Evolutionary conservation across 2,113 vertebrate species (phyloP).

Genomic region (Smithornis capensis): DNA sequence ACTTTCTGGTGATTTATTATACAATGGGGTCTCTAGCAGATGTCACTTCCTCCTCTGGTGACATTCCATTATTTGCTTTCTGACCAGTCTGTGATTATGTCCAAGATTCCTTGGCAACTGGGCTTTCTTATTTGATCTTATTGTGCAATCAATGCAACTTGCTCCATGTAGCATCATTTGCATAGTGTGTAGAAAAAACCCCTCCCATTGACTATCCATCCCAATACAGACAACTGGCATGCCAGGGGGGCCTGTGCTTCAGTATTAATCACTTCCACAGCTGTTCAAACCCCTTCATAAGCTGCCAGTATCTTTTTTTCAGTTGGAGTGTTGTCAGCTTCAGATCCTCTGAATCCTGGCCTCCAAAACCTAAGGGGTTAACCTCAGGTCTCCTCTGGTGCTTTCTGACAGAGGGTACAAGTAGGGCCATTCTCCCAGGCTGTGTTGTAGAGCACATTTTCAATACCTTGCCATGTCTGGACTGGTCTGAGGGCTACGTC

Average conservation of each 20-base stretch:
- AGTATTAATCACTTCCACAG: neutral
- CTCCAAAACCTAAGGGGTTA: neutral
- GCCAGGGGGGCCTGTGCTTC: neutral
- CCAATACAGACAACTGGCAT: neutral
- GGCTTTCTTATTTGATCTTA: neutral
- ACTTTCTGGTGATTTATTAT: neutral
- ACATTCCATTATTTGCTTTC: neutral
- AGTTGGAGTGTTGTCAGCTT: neutral
- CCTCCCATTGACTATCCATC: neutral
- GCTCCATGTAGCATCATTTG: neutral
- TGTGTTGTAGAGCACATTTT: neutral
- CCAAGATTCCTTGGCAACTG: neutral
- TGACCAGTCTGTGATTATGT: neutral
- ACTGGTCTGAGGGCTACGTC: neutral
- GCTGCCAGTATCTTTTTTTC: neutral
- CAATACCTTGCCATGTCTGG: neutral
- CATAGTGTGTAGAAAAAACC: neutral
- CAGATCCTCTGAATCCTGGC: neutral
- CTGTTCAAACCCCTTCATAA: neutral
- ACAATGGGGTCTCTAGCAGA: too few relatives aligned
- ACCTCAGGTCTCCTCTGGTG: neutral
- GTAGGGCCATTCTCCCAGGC: neutral
- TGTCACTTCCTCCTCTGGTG: neutral
- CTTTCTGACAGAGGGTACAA: neutral
- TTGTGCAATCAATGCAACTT: neutral